A percentile compares a stretch with the other conserved stretches of the same genome.
These are phyloP conservation scores for Narcine bancroftii DNA, from an alignment of 2,113 vertebrate genomes.

Conservation along the genomic window DNA sequence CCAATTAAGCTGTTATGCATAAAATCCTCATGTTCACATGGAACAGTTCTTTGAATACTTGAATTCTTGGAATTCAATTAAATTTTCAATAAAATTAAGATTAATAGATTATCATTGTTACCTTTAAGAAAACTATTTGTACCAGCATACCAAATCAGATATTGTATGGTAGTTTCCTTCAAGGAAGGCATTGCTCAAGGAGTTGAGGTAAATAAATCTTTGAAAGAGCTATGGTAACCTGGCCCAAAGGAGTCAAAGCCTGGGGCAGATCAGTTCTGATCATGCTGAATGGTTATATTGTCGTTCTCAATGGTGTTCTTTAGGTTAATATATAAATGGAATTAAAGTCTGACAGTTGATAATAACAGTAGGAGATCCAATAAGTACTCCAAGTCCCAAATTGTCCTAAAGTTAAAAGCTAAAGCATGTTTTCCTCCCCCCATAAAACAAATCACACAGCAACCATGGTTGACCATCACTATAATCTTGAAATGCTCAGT, in stretches of 20 bases:
- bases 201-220: too few species aligned
- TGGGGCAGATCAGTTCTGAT: too few species aligned
- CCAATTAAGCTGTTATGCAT: not conserved
- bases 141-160: not conserved
- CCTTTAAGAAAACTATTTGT: too few species aligned
- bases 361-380: too few species aligned
- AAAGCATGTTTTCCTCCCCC: not conserved
- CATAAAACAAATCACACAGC: not conserved
- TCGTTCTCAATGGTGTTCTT: too few species aligned
- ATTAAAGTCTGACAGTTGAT: not conserved
- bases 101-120: too few species aligned
- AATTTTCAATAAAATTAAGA: not conserved
- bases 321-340: not conserved
- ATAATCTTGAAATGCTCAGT: not conserved
- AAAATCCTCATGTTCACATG: not conserved
- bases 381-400: too few species aligned
- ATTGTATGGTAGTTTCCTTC: not conserved
- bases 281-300: too few species aligned
- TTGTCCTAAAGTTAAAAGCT: not conserved
- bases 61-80: too few species aligned
- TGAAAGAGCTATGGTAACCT: too few species aligned
- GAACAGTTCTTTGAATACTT: not conserved
- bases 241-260: too few species aligned
- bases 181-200: not conserved
- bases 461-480: not conserved